These are phyloP conservation scores for Conistra vaccinii DNA, from an alignment of 2,888 invertebrate species.

Conservation along the genomic window DNA sequence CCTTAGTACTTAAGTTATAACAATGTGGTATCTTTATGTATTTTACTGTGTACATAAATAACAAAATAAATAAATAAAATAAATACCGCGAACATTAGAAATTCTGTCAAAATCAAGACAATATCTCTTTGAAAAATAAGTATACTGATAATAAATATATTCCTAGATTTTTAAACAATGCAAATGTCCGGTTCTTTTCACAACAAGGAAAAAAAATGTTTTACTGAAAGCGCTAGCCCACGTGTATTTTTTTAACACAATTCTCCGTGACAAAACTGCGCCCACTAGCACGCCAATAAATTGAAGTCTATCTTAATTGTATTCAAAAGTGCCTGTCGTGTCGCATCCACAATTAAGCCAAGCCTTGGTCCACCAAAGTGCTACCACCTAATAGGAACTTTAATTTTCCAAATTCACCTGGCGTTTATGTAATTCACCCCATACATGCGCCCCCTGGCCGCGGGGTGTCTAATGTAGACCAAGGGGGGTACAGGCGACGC, in stretches of 20 bases:
- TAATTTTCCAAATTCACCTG: slow-evolving; percentile 90
- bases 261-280: slow-evolving; percentile 17
- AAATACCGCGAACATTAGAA: not conserved
- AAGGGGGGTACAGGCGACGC: slow-evolving; percentile 83
- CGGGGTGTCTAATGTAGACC: slow-evolving; percentile 84
- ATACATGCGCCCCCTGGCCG: slow-evolving; percentile 81
- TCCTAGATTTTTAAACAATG: too few species aligned
- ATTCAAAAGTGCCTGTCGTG: slow-evolving; percentile 63
- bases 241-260: slow-evolving; percentile 8
- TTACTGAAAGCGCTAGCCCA: not conserved
- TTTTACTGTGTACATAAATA: too few species aligned
- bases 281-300: slow-evolving; percentile 36
- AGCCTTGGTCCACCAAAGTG: slow-evolving; percentile 61
- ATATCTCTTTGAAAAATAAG: not conserved
- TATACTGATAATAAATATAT: not conserved
- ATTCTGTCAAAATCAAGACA: not conserved
- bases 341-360: slow-evolving; percentile 66
- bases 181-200: not conserved
- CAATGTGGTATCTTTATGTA: too few species aligned
- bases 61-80: too few species aligned
- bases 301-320: slow-evolving; percentile 54
- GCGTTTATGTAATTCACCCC: slow-evolving; percentile 87
- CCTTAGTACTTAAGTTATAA: too few species aligned
- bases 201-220: not conserved
- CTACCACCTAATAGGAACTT: slow-evolving; percentile 75